Evolutionary conservation across 2,888 invertebrate species (phyloP).

Genomic region (Aspidiotus destructor): DNA sequence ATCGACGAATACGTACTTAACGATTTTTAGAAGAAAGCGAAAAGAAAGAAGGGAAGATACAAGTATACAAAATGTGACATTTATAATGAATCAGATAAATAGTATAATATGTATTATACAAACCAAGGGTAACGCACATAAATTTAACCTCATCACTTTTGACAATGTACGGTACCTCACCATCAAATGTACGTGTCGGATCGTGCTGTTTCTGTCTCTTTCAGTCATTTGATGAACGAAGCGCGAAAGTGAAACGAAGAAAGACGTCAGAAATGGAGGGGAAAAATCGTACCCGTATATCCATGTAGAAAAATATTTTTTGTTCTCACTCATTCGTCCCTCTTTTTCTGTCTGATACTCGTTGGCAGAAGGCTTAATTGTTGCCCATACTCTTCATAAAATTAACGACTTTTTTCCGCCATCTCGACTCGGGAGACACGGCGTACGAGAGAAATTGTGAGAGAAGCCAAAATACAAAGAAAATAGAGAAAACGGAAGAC

Average conservation of each 20-base stretch:
- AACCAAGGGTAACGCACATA: constrained; percentile 7
- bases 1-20: too few relatives aligned
- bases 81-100: constrained; percentile 12
- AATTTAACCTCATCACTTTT: constrained; percentile 29
- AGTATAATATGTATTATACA: neutral
- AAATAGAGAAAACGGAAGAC: neutral
- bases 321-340: too few relatives aligned
- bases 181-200: neutral
- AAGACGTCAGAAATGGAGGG: too few relatives aligned
- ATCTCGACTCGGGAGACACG: constrained; percentile 9
- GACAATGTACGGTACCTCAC: constrained; percentile 8
- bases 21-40: too few relatives aligned
- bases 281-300: too few relatives aligned
- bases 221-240: too few relatives aligned
- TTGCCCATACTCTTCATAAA: neutral
- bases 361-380: too few relatives aligned
- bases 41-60: neutral
- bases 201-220: constrained; percentile 6
- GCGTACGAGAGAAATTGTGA: constrained; percentile 5
- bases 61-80: constrained; percentile 11
- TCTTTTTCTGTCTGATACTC: too few relatives aligned
- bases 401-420: constrained; percentile 28
- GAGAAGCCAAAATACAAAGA: neutral
- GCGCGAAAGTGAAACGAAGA: too few relatives aligned
- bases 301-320: too few relatives aligned